Conservation (phyloP, 2,797 vertebrate species). For the Molossus molossus region DNA sequence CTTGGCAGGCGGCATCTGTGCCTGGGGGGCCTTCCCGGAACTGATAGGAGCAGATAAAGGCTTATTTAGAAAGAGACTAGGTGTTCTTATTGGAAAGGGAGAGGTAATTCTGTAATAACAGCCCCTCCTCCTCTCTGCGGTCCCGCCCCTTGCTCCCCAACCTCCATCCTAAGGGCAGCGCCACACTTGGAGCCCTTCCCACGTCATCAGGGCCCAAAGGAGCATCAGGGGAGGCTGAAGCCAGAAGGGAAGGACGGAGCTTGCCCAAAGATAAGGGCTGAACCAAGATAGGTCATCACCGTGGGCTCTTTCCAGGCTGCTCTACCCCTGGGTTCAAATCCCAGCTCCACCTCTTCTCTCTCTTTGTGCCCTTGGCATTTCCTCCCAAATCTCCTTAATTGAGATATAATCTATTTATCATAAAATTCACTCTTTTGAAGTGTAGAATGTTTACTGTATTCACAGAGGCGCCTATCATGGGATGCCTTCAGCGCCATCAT, state of each 20-base stretch:
- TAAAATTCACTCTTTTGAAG: not conserved
- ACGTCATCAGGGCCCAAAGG: rapidly evolving
- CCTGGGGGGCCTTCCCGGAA: conserved; percentile 64
- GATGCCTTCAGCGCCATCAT: not conserved
- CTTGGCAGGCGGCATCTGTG: rapidly evolving
- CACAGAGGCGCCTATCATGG: not conserved
- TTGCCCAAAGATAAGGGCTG: not conserved
- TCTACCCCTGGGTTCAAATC: not conserved
- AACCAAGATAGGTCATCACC: not conserved
- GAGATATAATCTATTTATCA: not conserved
- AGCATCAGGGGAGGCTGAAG: not conserved
- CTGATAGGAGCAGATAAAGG: not conserved
- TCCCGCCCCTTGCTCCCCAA: no score
- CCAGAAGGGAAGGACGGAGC: not conserved
- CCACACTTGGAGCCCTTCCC: not conserved
- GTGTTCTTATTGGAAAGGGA: not conserved
- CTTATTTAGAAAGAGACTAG: not conserved
- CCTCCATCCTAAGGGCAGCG: rapidly evolving
- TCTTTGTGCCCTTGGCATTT: not conserved
- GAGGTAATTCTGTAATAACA: not conserved
- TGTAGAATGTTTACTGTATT: not conserved
- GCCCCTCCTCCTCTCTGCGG: not conserved
- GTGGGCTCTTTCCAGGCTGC: not conserved
- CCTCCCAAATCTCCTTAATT: not conserved
- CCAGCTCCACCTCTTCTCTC: not conserved